Conservation (phyloP, 2,113 vertebrate species). For the Cranoglanis bouderius region DNA sequence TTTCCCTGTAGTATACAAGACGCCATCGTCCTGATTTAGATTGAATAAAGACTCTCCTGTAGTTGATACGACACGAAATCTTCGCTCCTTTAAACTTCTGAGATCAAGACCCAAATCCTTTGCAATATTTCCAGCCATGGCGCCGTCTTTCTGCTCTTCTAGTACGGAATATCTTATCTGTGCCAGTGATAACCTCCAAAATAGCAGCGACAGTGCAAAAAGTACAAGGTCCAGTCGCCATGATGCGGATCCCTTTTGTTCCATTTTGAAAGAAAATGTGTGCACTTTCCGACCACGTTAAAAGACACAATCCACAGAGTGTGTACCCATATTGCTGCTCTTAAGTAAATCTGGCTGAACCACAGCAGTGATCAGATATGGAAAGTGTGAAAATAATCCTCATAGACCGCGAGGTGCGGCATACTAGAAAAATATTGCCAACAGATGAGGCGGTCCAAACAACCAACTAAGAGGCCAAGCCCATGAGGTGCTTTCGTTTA, state of each 20-base stretch:
- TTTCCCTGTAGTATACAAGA: conserved; percentile 57
- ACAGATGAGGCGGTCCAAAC: neutral
- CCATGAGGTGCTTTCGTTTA: neutral
- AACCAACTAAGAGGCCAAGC: neutral
- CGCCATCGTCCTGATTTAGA: conserved; percentile 65
- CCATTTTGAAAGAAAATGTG: conserved; percentile 58
- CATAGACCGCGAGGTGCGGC: neutral
- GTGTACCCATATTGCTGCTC: neutral
- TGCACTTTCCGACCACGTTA: neutral
- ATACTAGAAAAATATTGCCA: neutral
- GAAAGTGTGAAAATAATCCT: conserved; percentile 28
- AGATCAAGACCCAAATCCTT: conserved; percentile 70
- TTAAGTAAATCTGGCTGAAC: neutral
- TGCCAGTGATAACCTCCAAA: conserved; percentile 44
- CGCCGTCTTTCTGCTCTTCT: conserved; percentile 65
- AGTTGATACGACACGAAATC: conserved; percentile 60
- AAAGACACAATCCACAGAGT: conserved; percentile 25
- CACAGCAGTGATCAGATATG: neutral
- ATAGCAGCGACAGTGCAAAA: conserved; percentile 13
- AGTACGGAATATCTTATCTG: conserved; percentile 66
- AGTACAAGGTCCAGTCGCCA: conserved; percentile 21
- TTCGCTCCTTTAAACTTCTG: conserved; percentile 58
- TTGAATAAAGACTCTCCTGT: conserved; percentile 55
- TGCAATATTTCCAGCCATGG: conserved; percentile 65
- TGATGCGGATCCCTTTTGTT: conserved; percentile 30